Evolutionary conservation across 2,888 invertebrate genomes (phyloP), one percentile per base, ranked within the genome.

Genomic region (Fragum fragum): DNA sequence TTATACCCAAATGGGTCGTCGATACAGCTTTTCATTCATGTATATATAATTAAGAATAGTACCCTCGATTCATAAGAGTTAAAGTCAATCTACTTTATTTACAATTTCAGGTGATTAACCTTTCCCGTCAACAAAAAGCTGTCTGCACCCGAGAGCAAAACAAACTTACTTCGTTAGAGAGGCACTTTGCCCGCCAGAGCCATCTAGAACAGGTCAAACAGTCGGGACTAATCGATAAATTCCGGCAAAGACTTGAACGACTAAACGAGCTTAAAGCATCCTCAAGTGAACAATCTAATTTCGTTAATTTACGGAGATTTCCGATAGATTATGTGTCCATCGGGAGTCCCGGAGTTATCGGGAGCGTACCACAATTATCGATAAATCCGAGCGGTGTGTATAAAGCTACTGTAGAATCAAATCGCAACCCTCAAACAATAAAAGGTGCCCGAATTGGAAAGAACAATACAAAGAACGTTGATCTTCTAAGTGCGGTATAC

Each of bases 61-160:
- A 5, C 11, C n/a, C 23, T 21, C 23, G 11, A 7, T 53, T 53
- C n/a, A 53, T 14, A 66, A 74, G 26, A 29, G 21, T 21, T 66
- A 52, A 66, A 57, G 52, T 32, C 55, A 28, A 21, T 5, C 47
- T 29, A 26, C 39, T 23, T 11, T 70, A 42, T 73, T 66, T 66
- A 26, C 36, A 21, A n/a, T 66, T 55, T 55, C 82, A 82, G 82
- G 82, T 82, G 16, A 75, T 82, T 18, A 82, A 79, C 63, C 61
- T 82, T 26, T 73, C 78, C 16, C 66, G 82, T 16, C 82, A 82
- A 73, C 79, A 82, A 42, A 82, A 82, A 63, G 82, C 82, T 18
- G 76, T 75, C 7, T 82, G 82, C 47, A 79, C 63, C 47, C 28
- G 79, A 71, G 79, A 77, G 55, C 70, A 77, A 68, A 74, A 66